Percentiles rank a stretch among this genome's conserved stretches.
These are phyloP conservation scores for Ichneumoninae sp. DNA, from an alignment of 2,888 invertebrate genomes.

Conservation along the genomic window DNA sequence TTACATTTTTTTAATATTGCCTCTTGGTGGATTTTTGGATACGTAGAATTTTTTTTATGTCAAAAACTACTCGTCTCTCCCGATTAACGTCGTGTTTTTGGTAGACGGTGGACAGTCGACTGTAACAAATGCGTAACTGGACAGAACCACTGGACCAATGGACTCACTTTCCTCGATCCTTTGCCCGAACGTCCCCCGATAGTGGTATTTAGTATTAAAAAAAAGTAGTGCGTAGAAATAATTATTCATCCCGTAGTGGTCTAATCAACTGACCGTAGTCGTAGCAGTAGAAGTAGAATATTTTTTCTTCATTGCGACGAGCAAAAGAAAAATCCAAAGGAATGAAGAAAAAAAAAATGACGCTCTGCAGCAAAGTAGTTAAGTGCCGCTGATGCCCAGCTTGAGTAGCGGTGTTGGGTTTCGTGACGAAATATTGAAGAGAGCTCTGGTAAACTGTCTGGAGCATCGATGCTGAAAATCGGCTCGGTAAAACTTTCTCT, in stretches of 20 bases:
- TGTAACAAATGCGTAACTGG: slow-evolving; percentile 76
- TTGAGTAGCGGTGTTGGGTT: slow-evolving; percentile 15
- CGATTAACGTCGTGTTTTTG: slow-evolving; percentile 70
- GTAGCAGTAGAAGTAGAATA: slow-evolving; percentile 11
- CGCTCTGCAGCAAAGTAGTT: not conserved
- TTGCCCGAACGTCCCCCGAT: slow-evolving; percentile 1
- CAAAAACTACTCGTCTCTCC: slow-evolving; percentile 66
- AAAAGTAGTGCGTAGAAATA: slow-evolving; percentile 35
- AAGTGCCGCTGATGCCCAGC: slow-evolving; percentile 2
- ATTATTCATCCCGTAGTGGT: slow-evolving; percentile 22
- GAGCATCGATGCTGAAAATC: slow-evolving; percentile 12
- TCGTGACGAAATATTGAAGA: not conserved
- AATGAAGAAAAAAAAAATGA: not conserved
- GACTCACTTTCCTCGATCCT: slow-evolving; percentile 55
- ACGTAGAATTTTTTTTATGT: slow-evolving; percentile 45
- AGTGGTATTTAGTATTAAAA: slow-evolving; percentile 16
- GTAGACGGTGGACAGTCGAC: slow-evolving; percentile 75
- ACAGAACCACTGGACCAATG: slow-evolving; percentile 72
- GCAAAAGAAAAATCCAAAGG: not conserved
- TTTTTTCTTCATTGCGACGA: not conserved
- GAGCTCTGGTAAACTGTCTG: not conserved
- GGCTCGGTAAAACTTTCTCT: slow-evolving; percentile 26
- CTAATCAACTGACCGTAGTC: slow-evolving; percentile 30
- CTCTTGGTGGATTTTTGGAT: slow-evolving; percentile 63
- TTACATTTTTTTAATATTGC: slow-evolving; percentile 47